Percentiles rank a stretch among this genome's conserved stretches.
Conservation (phyloP, 2,888 invertebrate genomes). For the Meliscaeva auricollis region DNA sequence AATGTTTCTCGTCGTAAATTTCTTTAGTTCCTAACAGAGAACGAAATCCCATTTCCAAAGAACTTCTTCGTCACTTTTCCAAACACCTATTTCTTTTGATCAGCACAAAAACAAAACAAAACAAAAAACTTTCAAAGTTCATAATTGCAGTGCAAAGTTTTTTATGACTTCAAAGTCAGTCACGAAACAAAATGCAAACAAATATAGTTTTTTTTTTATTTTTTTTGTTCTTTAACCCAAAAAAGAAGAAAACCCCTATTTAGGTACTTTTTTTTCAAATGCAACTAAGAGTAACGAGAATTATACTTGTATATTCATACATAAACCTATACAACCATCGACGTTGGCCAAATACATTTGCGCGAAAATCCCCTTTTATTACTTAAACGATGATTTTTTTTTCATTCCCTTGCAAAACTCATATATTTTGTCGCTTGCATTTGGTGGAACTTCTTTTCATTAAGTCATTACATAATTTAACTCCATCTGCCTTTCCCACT, state of each 20-base stretch:
- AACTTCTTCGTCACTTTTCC: neutral
- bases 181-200: slow-evolving; percentile 21
- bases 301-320: too few species aligned
- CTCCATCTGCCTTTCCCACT: neutral
- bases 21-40: neutral
- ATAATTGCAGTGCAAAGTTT: slow-evolving; percentile 46
- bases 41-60: neutral
- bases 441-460: slow-evolving; percentile 9
- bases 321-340: neutral
- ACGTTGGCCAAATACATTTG: neutral
- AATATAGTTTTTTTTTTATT: neutral
- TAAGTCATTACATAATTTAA: slow-evolving; percentile 2
- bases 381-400: neutral
- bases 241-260: neutral
- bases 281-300: too few species aligned
- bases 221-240: neutral
- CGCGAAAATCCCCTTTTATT: neutral
- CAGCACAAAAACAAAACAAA: too few species aligned
- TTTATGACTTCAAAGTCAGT: slow-evolving; percentile 39
- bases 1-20: neutral
- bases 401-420: slow-evolving; percentile 35
- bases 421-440: slow-evolving; percentile 35
- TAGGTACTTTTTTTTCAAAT: too few species aligned
- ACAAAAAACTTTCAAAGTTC: slow-evolving; percentile 25
- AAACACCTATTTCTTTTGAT: neutral